These are phyloP conservation scores for Gymnoscopelus microlampas DNA, from an alignment of 2,797 vertebrate species.

Conservation along the genomic window DNA sequence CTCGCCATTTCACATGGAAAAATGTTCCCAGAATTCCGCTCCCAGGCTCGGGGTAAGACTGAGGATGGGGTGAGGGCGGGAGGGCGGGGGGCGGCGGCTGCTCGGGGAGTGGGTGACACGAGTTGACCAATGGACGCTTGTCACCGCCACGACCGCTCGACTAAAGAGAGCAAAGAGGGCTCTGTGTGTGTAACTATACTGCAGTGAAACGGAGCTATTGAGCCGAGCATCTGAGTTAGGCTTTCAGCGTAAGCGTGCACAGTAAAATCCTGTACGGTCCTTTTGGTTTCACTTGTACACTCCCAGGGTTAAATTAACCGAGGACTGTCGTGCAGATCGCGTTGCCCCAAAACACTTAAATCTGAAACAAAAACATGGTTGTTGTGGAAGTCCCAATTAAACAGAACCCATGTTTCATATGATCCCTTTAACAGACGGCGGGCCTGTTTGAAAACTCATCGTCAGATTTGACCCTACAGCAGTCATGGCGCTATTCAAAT, in stretches of 20 bases:
- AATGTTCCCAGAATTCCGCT: constrained; percentile 87
- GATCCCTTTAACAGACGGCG: background rate
- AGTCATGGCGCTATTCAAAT: background rate
- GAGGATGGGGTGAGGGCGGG: constrained; percentile 76
- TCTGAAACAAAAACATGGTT: background rate
- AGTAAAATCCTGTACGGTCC: too few relatives aligned
- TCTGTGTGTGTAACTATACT: too few relatives aligned
- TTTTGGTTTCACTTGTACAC: too few relatives aligned
- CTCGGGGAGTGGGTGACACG: constrained; percentile 51
- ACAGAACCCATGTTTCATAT: background rate
- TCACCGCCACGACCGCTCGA: constrained; percentile 35
- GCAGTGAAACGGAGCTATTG: too few relatives aligned
- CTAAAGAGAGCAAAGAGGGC: constrained; percentile 3
- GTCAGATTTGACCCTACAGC: background rate
- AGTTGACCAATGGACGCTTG: constrained; percentile 65
- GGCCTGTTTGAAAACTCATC: background rate
- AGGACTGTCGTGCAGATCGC: too few relatives aligned
- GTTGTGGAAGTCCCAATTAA: background rate
- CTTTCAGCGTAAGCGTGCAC: background rate
- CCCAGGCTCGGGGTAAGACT: constrained; percentile 82
- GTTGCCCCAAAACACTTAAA: background rate
- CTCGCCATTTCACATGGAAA: constrained; percentile 87
- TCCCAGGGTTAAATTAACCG: too few relatives aligned
- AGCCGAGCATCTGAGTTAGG: background rate
- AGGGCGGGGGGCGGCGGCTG: constrained; percentile 62